Evolutionary conservation across 2,888 invertebrate genomes (phyloP), one percentile per base, ranked within the genome.

Genomic region (Strigamia transsilvanica): DNA sequence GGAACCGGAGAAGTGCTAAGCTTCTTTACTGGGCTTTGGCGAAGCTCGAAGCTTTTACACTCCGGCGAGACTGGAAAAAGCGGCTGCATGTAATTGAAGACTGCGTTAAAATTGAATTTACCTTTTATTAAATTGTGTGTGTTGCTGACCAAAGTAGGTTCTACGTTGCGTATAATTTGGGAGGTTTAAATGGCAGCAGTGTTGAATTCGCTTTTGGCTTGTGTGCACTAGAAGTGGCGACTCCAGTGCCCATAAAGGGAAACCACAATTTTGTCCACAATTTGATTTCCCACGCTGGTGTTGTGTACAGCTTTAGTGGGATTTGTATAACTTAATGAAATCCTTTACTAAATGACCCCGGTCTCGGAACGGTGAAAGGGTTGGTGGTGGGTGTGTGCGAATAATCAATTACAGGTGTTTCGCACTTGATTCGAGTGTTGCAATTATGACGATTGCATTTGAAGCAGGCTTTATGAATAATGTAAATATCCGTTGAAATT

Each of bases 251-350:
- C 3, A 51, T 51, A 51, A 51, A 51, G 51, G 51, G 15, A 51
- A 51, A 51, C 51, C 51, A 51, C 51, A 51, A 51, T 51, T 13
- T 51, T 51, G 51, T 51, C 51, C 51, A 51, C 51, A 51, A 51
- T 51, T 51, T 51, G 51, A 51, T 51, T 51, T 9, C 51, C 3
- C 3, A 51, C 51, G 51, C 51, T 51, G 3, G 51, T 51, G 7
- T n/a, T n/a, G n/a, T n/a, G n/a, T n/a, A 51, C n/a, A 51, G 51
- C 51, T 51, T 51, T 51, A 51, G 51, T 51, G 51, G 51, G 51
- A 51, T 51, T 51, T 51, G 51, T 51, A 51, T 51, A 51, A 51
- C 51, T 51, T 51, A 51, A 51, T 51, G 51, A 51, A 51, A 51
- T 51, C 51, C 51, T 51, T 51, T 13, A 12, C 51, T 51, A 51